phyloP scores from a whole-genome alignment of 2,797 vertebrate genomes.

The Pyrocephalus nanus region DNA sequence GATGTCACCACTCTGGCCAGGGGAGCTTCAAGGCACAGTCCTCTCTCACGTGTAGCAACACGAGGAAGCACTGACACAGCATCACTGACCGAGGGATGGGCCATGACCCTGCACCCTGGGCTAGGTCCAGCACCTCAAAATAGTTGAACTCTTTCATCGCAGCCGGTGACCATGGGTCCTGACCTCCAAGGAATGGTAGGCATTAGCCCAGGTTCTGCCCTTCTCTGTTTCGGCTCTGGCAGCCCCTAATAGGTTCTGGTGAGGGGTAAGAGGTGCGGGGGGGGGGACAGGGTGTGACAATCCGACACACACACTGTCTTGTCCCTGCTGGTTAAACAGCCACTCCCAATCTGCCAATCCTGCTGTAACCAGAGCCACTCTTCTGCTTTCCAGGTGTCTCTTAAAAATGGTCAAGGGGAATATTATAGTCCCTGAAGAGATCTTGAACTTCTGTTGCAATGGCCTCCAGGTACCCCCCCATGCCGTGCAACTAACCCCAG shows the following conservation, averaged over 20 bases:
- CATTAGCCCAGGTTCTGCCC: background rate
- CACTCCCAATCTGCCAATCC: background rate
- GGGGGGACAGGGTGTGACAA: background rate
- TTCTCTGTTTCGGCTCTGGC: accelerated
- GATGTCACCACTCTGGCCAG: accelerated
- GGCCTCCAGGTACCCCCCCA: constrained; percentile 24
- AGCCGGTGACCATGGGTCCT: accelerated
- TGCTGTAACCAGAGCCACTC: background rate
- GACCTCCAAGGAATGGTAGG: background rate
- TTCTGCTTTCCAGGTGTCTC: constrained; percentile 54
- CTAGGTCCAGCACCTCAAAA: background rate
- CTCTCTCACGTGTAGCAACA: background rate
- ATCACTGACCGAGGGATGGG: accelerated
- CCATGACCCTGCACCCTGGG: accelerated
- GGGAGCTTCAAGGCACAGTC: background rate
- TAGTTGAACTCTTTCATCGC: background rate
- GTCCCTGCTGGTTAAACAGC: accelerated
- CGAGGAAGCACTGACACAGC: background rate
- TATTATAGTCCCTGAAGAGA: constrained; percentile 34
- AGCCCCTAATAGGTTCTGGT: background rate
- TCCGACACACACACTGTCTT: accelerated
- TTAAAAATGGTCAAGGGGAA: constrained; percentile 57
- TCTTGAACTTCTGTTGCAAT: constrained; percentile 60
- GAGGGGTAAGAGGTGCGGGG: background rate
- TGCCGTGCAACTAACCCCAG: background rate